phyloP scores from a whole-genome alignment of 30 jellyfish, hydroid and myxozoan genomes.

The Turritopsis dohrnii region DNA sequence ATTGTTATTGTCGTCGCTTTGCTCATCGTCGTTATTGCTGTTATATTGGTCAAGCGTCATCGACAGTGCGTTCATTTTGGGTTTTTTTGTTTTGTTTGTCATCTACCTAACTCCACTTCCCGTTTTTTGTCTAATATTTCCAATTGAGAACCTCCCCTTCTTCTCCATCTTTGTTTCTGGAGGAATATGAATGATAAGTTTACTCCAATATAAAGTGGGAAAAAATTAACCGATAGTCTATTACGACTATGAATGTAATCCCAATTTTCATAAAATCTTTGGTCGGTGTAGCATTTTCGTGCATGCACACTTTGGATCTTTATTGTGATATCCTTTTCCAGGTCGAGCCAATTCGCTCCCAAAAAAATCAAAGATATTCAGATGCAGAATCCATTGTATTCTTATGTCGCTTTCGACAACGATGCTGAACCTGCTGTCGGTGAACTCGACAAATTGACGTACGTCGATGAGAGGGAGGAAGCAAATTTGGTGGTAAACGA shows the following conservation, averaged over 20 bases:
- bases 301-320: not conserved
- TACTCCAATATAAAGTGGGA: too few relatives aligned
- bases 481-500: not conserved
- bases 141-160: too few relatives aligned
- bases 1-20: conserved; percentile 6
- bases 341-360: conserved; percentile 29
- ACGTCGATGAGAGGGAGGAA: not conserved
- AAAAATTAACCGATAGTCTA: too few relatives aligned
- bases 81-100: not conserved
- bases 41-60: not conserved
- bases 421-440: conserved; percentile 7
- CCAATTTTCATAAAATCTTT: too few relatives aligned
- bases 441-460: not conserved
- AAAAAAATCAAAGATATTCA: conserved; percentile 24
- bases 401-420: conserved; percentile 15
- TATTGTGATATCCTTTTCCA: not conserved
- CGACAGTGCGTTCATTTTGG: conserved; percentile 14
- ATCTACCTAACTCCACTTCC: too few relatives aligned
- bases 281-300: not conserved
- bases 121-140: too few relatives aligned
- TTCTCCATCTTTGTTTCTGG: too few relatives aligned
- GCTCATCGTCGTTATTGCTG: conserved; percentile 8
- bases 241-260: too few relatives aligned
- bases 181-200: too few relatives aligned
- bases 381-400: conserved; percentile 40